A percentile compares a stretch with the other conserved stretches of the same genome.
These are phyloP conservation scores for Arrhopalites spinosus DNA, from an alignment of 2,888 invertebrate species.

Conservation along the genomic window DNA sequence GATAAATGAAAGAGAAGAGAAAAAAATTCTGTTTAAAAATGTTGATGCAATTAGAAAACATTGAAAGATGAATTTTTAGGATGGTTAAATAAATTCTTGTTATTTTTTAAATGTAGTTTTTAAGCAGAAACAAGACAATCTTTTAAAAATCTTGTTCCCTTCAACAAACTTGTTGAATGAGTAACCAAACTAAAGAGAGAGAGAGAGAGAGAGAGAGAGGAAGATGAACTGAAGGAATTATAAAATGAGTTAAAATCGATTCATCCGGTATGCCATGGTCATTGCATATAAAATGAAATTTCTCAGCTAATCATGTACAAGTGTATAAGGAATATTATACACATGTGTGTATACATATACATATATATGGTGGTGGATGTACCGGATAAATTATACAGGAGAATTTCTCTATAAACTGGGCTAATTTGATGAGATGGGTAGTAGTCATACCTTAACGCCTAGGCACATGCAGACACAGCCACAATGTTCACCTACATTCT, in stretches of 20 bases:
- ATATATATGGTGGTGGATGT: background rate
- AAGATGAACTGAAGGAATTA: background rate
- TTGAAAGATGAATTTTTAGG: too few relatives aligned
- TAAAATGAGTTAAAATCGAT: conserved; percentile 20
- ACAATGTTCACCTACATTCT: too few relatives aligned
- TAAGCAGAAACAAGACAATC: too few relatives aligned
- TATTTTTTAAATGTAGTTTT: too few relatives aligned
- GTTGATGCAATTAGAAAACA: too few relatives aligned
- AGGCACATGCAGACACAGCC: background rate
- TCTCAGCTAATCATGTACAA: background rate
- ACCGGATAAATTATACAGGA: conserved; percentile 26
- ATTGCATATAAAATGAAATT: background rate
- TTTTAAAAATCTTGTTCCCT: too few relatives aligned
- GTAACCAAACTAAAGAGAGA: too few relatives aligned
- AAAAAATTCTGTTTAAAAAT: too few relatives aligned
- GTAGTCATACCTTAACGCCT: background rate
- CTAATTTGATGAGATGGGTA: conserved; percentile 26
- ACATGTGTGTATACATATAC: background rate
- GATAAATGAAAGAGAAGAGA: too few relatives aligned
- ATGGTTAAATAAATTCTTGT: too few relatives aligned
- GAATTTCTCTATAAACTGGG: conserved; percentile 13
- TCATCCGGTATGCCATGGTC: conserved; percentile 35
- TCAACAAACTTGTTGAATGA: too few relatives aligned
- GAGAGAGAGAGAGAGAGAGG: background rate
- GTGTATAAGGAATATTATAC: background rate